phyloP scores from a whole-genome alignment of 2,888 invertebrate species.

The Petrolisthes cinctipes region DNA sequence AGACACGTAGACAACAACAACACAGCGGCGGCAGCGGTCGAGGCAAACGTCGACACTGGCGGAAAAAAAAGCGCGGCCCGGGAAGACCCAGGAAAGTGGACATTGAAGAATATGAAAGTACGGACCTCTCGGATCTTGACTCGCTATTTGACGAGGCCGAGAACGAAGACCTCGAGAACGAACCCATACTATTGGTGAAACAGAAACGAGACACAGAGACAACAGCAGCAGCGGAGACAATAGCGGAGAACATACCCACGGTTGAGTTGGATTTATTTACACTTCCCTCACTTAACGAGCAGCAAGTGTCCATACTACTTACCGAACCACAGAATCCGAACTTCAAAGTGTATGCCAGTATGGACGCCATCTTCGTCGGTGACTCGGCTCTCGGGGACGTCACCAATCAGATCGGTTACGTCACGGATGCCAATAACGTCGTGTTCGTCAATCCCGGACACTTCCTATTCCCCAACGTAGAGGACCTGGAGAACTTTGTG shows the following conservation, averaged over 20 bases:
- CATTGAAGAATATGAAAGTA: neutral
- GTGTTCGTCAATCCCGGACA: slow-evolving; percentile 62
- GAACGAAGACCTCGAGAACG: slow-evolving; percentile 48
- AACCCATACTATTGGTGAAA: neutral
- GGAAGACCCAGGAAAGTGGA: slow-evolving; percentile 39
- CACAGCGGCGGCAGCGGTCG: slow-evolving; percentile 2
- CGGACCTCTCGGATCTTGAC: slow-evolving; percentile 33
- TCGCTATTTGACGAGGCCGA: slow-evolving; percentile 27
- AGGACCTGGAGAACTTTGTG: slow-evolving; percentile 53
- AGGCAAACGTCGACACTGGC: slow-evolving; percentile 13
- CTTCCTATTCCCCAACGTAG: slow-evolving; percentile 61
- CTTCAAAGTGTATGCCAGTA: slow-evolving; percentile 63
- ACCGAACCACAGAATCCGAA: slow-evolving; percentile 63
- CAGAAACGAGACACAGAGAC: neutral
- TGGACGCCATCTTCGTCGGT: slow-evolving; percentile 64
- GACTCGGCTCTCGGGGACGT: slow-evolving; percentile 60
- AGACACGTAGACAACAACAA: neutral
- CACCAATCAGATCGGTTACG: slow-evolving; percentile 63
- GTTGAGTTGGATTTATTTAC: slow-evolving; percentile 64
- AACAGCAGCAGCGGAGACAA: slow-evolving; percentile 37
- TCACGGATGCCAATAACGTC: slow-evolving; percentile 63
- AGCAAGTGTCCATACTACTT: slow-evolving; percentile 56
- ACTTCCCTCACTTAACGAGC: slow-evolving; percentile 55
- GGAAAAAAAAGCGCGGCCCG: slow-evolving; percentile 39
- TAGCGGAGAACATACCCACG: slow-evolving; percentile 61